Evolutionary conservation across 1,140 invertebrate species (phyloP).

Genomic region (Bombus confusus): DNA sequence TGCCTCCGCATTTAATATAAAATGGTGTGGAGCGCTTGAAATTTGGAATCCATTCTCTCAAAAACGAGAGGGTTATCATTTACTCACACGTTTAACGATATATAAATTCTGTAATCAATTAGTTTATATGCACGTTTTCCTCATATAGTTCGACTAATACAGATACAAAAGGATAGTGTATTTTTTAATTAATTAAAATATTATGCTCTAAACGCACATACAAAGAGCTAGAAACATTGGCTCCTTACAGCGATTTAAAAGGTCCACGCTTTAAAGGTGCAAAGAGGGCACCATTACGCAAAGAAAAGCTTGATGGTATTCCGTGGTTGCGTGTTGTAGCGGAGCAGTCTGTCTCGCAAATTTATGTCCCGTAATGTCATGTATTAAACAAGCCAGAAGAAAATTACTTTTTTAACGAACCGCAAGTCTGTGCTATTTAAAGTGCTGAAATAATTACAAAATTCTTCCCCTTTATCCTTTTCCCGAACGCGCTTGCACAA

Average conservation of each 20-base stretch:
- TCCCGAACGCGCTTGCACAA: not conserved
- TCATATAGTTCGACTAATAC: not conserved
- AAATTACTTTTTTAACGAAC: conserved; percentile 15
- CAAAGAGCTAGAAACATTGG: not conserved
- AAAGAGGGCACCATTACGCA: not conserved
- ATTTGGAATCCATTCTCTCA: too few species aligned
- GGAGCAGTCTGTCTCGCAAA: not conserved
- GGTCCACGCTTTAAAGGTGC: not conserved
- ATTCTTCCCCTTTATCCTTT: not conserved
- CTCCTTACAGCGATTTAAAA: too few species aligned
- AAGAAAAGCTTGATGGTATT: not conserved
- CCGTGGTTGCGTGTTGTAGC: not conserved
- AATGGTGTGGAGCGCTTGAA: too few species aligned
- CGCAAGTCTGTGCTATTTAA: not conserved
- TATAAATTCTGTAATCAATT: too few species aligned
- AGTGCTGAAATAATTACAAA: not conserved
- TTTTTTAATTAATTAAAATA: not conserved
- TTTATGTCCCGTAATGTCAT: not conserved
- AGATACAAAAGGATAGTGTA: not conserved
- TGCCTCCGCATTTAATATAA: too few species aligned
- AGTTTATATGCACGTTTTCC: too few species aligned
- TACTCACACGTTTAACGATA: too few species aligned
- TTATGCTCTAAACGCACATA: not conserved
- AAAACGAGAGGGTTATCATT: too few species aligned
- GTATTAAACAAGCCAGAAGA: conserved; percentile 6